Base-by-base conservation (phyloP, 2,113 vertebrate genomes). In the Phylloscopus whistleri region DNA sequence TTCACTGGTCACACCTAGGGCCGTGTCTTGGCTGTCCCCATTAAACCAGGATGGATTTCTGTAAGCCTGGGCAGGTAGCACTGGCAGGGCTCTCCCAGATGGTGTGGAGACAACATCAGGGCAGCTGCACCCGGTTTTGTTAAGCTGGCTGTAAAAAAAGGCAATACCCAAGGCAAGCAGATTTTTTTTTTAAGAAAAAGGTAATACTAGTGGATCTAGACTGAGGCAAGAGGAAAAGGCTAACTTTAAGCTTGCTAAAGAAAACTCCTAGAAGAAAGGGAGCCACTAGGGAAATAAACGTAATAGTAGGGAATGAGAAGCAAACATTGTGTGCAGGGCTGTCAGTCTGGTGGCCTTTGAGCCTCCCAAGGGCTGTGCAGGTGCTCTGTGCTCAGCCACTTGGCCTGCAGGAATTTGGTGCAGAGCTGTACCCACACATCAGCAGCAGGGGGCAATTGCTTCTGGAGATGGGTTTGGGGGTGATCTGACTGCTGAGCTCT, bases 391-490 rank as follows among this genome's bases (percentile, higher is more conserved):
- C 37, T 59, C 6, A 14, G 52, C 27, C 33, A 11, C 48, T 44
- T 43, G 44, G 41, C 20, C 49, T 79, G 68, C 22, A 78, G 69
- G 22, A 59, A 44, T 73, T 55, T 92, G 44, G 27, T 74, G 30
- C 46, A 55, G 75, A 52, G 62, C 19, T 63, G 20, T 26, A 43
- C 7, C 49, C 24, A 46, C 41, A 33, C 13, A 41, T n/a, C 37
- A 41, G n/a, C 44, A 64, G 8, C 2, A 44, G 18, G 51, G 35
- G 15, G 37, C 43, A 31, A 4, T 73, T 85, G 11, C 30, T 43
- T 16, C 33, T 0, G 0, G 49, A 37, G 43, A 43, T 43, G 74
- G 12, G 3, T 60, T 77, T 44, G n/a, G 44, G 13, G 31, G 19
- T 70, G 16, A 16, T 77, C 53, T 66, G 56, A 28, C 6, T 12